phyloP scores from a whole-genome alignment of 2,888 invertebrate species.

The Parnassius glacialis region DNA sequence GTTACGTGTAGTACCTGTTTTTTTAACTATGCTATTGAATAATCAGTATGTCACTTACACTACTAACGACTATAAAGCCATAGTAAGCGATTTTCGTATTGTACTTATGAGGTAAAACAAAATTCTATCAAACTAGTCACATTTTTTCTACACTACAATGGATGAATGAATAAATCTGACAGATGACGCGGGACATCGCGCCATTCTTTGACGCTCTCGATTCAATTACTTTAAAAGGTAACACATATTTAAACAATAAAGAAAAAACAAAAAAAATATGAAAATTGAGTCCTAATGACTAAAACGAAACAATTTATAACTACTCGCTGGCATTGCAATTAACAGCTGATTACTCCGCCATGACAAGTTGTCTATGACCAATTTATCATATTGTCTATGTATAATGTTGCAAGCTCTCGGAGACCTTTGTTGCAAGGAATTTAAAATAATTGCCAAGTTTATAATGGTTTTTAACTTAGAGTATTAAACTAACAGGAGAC shows the following conservation, averaged over 20 bases:
- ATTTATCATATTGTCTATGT: constrained; percentile 20
- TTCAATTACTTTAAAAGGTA: constrained; percentile 34
- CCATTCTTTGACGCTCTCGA: constrained; percentile 57
- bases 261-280: constrained; percentile 34
- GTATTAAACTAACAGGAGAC: too few species aligned
- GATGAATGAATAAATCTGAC: constrained; percentile 73
- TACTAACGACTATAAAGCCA: constrained; percentile 48
- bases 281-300: constrained; percentile 39
- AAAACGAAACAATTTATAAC: constrained; percentile 47
- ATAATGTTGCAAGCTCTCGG: constrained; percentile 11
- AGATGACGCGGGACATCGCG: constrained; percentile 76
- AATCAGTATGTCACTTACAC: constrained; percentile 43
- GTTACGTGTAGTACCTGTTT: constrained; percentile 39
- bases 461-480: too few species aligned
- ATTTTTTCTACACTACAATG: constrained; percentile 77
- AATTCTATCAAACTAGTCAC: constrained; percentile 73
- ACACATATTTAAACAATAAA: constrained; percentile 33
- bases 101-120: constrained; percentile 64
- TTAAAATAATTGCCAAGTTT: too few species aligned
- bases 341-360: constrained; percentile 79
- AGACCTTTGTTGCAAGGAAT: too few species aligned
- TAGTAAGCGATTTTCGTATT: constrained; percentile 55
- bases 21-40: constrained; percentile 42
- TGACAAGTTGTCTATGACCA: constrained; percentile 55
- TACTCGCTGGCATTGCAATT: constrained; percentile 69